These are phyloP conservation scores for Neomorphus geoffroyi DNA, from an alignment of 2,797 vertebrate genomes.

Conservation along the genomic window DNA sequence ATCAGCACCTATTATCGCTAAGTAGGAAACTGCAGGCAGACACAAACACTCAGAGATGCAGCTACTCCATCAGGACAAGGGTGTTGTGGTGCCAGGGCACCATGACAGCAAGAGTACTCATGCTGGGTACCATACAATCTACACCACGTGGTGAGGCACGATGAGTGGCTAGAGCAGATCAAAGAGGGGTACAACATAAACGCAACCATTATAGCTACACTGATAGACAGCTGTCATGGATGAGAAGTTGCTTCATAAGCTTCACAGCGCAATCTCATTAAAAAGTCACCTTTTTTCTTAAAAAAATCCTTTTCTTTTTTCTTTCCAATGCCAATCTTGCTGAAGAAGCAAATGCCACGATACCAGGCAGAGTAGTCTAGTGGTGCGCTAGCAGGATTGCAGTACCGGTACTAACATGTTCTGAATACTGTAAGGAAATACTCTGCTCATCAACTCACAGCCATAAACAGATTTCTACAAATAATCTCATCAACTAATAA, in stretches of 20 bases:
- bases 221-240: background rate
- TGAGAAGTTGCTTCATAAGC: background rate
- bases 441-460: background rate
- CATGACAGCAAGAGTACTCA: rapidly evolving
- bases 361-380: background rate
- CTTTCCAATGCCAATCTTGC: background rate
- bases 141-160: rapidly evolving
- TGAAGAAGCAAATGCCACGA: background rate
- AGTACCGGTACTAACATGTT: background rate
- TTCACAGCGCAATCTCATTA: background rate
- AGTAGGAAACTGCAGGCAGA: background rate
- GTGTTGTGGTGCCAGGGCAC: background rate
- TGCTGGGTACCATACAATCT: rapidly evolving
- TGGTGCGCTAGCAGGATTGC: background rate
- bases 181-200: background rate
- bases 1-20: background rate
- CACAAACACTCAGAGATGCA: background rate
- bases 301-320: background rate
- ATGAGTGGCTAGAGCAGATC: background rate
- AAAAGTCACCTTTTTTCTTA: background rate
- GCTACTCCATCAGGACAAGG: background rate
- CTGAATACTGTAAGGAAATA: background rate
- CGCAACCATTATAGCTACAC: background rate
- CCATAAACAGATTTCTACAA: background rate
- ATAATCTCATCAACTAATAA: background rate